phyloP scores from a whole-genome alignment of 2,113 vertebrate genomes.

The Rhinichthys klamathensis region DNA sequence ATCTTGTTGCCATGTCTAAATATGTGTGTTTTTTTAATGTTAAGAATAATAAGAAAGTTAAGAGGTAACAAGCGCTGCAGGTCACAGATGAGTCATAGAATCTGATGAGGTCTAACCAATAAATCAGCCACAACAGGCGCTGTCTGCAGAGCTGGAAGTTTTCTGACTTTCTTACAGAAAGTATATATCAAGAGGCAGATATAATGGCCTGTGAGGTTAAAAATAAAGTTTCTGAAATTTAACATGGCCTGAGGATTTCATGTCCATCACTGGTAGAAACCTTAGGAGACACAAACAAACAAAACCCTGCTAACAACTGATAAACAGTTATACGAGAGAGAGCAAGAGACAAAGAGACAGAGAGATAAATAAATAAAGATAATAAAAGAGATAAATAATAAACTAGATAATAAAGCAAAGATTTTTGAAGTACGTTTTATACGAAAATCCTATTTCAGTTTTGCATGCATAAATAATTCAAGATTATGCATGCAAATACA shows the following conservation, averaged over 20 bases:
- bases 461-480: no score
- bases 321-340: neutral
- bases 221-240: neutral
- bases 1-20: slow-evolving; percentile 15
- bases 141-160: slow-evolving; percentile 2
- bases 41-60: neutral
- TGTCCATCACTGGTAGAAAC: neutral
- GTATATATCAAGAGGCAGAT: neutral
- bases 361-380: no score
- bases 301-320: neutral
- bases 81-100: slow-evolving; percentile 22
- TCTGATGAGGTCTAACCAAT: slow-evolving; percentile 14
- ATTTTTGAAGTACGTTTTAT: no score
- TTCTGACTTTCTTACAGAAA: neutral
- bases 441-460: no score
- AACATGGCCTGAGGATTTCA: neutral
- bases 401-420: no score
- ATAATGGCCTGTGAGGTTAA: neutral
- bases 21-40: neutral
- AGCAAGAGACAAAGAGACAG: neutral
- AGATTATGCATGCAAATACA: neutral
- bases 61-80: slow-evolving; percentile 6
- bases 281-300: slow-evolving; percentile 5
- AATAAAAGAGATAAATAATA: no score
- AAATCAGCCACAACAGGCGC: slow-evolving; percentile 17